Conservation (phyloP, 2,113 vertebrate species). For the Larimichthys polyactis region DNA sequence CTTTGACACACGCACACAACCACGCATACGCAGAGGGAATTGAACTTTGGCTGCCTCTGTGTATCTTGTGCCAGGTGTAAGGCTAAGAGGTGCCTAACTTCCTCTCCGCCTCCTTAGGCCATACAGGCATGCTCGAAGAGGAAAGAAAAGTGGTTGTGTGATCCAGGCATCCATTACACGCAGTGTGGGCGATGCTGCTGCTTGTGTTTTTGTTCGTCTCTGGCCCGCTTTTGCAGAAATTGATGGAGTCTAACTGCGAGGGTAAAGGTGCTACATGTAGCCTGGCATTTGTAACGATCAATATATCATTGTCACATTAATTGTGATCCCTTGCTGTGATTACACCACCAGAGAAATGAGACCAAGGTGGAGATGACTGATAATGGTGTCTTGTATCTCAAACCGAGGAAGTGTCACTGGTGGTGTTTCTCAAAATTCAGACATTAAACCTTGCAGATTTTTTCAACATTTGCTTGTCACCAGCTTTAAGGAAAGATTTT, state of each 20-base stretch:
- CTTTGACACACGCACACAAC: slow-evolving; percentile 36
- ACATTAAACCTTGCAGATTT: background rate
- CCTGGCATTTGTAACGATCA: slow-evolving; percentile 28
- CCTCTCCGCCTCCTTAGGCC: slow-evolving; percentile 49
- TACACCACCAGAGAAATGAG: background rate
- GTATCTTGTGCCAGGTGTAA: slow-evolving; percentile 72
- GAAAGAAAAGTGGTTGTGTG: slow-evolving; percentile 56
- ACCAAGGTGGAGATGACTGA: background rate
- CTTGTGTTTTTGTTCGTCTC: slow-evolving; percentile 41
- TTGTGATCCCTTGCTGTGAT: slow-evolving; percentile 32
- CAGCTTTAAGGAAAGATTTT: background rate
- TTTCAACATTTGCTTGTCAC: background rate
- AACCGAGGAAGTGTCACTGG: background rate
- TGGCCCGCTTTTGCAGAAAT: slow-evolving; percentile 13
- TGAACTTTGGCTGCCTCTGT: slow-evolving; percentile 63
- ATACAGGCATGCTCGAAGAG: slow-evolving; percentile 37
- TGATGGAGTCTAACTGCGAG: slow-evolving; percentile 30
- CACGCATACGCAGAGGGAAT: slow-evolving; percentile 27
- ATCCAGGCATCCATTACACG: slow-evolving; percentile 56
- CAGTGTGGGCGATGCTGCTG: slow-evolving; percentile 67
- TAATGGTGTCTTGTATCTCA: background rate
- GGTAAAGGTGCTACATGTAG: slow-evolving; percentile 54
- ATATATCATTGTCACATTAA: slow-evolving; percentile 23
- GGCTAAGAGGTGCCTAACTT: slow-evolving; percentile 72
- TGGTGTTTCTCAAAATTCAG: background rate